Percentiles rank a stretch among this genome's conserved stretches.
phyloP scores from a whole-genome alignment of 2,113 vertebrate genomes.

The Empidonax alnorum region DNA sequence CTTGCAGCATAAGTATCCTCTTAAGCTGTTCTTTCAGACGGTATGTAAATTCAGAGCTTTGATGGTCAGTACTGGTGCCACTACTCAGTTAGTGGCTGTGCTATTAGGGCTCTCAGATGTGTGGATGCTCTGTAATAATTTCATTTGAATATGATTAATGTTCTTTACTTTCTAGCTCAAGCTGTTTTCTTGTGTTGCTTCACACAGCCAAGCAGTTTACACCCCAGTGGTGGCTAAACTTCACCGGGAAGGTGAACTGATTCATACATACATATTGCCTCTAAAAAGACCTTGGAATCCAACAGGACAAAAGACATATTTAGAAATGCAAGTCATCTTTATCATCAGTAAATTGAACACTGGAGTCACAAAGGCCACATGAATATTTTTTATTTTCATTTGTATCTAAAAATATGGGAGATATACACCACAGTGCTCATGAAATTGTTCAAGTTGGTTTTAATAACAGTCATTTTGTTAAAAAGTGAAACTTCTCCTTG shows the following conservation, averaged over 20 bases:
- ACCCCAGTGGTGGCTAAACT: neutral
- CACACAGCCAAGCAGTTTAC: neutral
- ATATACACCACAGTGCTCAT: conserved; percentile 1
- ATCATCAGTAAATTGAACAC: conserved; percentile 44
- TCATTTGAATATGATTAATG: neutral
- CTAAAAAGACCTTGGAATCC: conserved; percentile 23
- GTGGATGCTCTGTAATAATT: neutral
- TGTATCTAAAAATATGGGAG: conserved; percentile 60
- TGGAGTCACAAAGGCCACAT: conserved; percentile 7
- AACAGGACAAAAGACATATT: neutral
- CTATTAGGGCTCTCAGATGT: conserved; percentile 13
- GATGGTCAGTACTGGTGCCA: conserved; percentile 42
- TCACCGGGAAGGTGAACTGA: neutral
- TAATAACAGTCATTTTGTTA: conserved; percentile 68
- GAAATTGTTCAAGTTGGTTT: conserved; percentile 67
- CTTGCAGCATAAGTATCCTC: conserved; percentile 18
- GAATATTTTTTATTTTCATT: conserved; percentile 38
- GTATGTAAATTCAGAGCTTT: conserved; percentile 48
- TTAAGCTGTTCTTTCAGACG: conserved; percentile 48
- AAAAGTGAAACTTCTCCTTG: conserved; percentile 63
- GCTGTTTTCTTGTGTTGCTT: neutral
- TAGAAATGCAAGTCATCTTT: conserved; percentile 57
- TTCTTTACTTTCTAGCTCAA: neutral
- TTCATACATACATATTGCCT: neutral
- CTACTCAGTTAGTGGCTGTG: neutral